Evolutionary conservation across 2,797 vertebrate species (phyloP).

Genomic region (Merluccius polli): DNA sequence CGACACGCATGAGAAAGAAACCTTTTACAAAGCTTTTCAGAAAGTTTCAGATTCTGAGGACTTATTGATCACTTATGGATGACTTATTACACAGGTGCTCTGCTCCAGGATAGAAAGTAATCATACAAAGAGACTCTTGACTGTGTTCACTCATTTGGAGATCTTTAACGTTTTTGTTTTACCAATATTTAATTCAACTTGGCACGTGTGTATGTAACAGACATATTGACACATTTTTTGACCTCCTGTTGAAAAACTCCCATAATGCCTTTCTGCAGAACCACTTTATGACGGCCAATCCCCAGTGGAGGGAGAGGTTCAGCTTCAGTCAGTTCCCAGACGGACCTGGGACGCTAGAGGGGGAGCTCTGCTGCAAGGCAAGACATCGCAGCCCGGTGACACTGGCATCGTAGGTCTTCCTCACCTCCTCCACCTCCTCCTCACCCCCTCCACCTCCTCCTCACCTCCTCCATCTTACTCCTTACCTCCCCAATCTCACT

Average conservation of each 20-base stretch:
- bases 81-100: no score
- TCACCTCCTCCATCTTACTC: no score
- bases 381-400: slow-evolving; percentile 79
- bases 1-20: background rate
- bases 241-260: background rate
- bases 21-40: background rate
- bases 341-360: slow-evolving; percentile 80
- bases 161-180: background rate
- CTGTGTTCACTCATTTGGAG: no score
- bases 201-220: background rate
- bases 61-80: background rate
- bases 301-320: slow-evolving; percentile 95
- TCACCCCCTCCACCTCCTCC: no score
- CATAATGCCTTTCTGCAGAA: slow-evolving; percentile 59
- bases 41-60: background rate
- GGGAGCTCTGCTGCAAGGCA: slow-evolving; percentile 87
- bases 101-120: no score
- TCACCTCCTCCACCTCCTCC: background rate
- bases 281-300: slow-evolving; percentile 83
- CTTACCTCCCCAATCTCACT: no score
- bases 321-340: slow-evolving; percentile 90
- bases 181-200: background rate
- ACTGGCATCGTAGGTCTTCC: slow-evolving; percentile 82
- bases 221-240: background rate
- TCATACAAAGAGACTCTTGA: no score